Conservation (phyloP, 2,888 invertebrate genomes). For the Conops quadrifasciatus region DNA sequence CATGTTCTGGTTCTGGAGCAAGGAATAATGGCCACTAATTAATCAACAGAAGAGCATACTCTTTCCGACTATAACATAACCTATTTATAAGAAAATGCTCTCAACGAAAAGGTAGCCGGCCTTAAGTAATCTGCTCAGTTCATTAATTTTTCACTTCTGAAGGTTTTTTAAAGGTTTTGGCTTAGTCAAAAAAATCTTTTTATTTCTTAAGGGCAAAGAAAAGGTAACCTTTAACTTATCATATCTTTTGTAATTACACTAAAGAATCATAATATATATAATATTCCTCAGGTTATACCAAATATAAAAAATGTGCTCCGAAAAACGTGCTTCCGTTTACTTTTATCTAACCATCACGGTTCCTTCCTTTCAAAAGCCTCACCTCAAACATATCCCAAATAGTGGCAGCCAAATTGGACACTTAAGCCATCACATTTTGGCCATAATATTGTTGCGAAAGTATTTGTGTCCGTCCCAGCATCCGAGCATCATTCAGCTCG, state of each 20-base stretch:
- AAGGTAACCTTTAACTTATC: too few species aligned
- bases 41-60: conserved; percentile 13
- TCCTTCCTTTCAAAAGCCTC: neutral
- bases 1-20: neutral
- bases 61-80: neutral
- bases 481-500: neutral
- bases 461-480: neutral
- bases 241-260: too few species aligned
- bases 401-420: neutral
- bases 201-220: too few species aligned
- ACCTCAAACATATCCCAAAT: neutral
- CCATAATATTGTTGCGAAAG: conserved; percentile 1
- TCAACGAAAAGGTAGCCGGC: too few species aligned
- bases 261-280: too few species aligned
- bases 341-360: neutral
- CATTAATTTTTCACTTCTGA: too few species aligned
- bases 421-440: neutral
- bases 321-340: too few species aligned
- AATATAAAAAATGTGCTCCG: too few species aligned
- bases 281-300: too few species aligned
- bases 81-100: neutral
- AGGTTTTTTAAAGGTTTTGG: too few species aligned
- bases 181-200: too few species aligned
- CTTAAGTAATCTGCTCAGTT: too few species aligned
- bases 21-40: conserved; percentile 30